Evolutionary conservation across 2,888 invertebrate genomes (phyloP), one percentile per base, ranked within the genome.

Genomic region (Xestoiulus laeticollis): DNA sequence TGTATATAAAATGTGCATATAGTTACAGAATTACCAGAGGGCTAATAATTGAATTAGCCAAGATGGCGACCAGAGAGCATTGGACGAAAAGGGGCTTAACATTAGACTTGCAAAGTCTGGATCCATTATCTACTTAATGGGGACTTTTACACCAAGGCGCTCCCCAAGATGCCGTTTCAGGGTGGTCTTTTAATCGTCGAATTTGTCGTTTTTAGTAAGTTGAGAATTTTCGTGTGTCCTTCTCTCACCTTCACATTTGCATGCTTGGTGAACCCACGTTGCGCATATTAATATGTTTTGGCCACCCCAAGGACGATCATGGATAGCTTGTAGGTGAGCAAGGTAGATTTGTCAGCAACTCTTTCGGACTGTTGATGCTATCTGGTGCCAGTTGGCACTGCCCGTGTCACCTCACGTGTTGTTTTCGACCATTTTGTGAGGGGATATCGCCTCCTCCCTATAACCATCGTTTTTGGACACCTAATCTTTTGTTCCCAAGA

Each of bases 211-310:
- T 59, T 59, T 5, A 38, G 38, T 59, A 59, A 59, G 22, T 59
- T 59, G 59, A 0, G 5, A 19, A 22, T 10, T 59, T 59, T 59
- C 22, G n/a, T 59, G 59, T 22, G 59, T 59, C 59, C 59, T 59
- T 59, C 22, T 59, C n/a, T 59, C 22, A 59, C 59, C 59, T 59
- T 59, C 59, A 59, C 59, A 59, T 59, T 59, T 59, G 59, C 59
- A 59, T 59, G 59, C 59, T 59, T 22, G 22, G 22, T 59, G 22
- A 59, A 59, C 59, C 59, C 59, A 59, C 59, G 59, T 22, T 22
- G 59, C 59, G 59, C 59, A 59, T 59, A 59, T 59, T 59, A 59
- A 59, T 10, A 22, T 10, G 22, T 22, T n/a, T 59, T 59, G 59
- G 22, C 59, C 59, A 59, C 59, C 59, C 59, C 59, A 59, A 59